Evolutionary conservation across 1,140 invertebrate genomes (phyloP).

Genomic region (Formica selysi): DNA sequence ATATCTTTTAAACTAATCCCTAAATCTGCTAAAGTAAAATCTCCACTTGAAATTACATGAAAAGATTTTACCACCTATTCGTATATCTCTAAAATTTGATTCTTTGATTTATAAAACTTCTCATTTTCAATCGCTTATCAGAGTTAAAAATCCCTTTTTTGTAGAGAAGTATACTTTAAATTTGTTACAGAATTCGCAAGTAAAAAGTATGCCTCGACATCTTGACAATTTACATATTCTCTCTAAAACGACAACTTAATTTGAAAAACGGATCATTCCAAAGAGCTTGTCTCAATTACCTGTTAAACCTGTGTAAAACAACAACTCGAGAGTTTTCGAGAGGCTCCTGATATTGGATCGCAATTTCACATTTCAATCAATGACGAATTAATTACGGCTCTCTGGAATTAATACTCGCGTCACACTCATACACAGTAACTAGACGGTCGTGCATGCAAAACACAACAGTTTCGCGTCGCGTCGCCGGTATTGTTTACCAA

Average conservation of each 20-base stretch:
- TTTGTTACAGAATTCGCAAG: neutral
- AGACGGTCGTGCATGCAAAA: neutral
- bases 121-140: neutral
- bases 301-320: neutral
- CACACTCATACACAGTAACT: neutral
- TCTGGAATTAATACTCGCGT: slow-evolving; percentile 29
- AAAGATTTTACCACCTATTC: neutral
- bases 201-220: neutral
- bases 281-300: slow-evolving; percentile 8
- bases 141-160: neutral
- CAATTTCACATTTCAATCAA: slow-evolving; percentile 37
- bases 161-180: neutral
- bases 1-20: neutral
- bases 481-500: slow-evolving; percentile 44
- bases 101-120: neutral
- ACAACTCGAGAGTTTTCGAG: neutral
- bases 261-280: neutral
- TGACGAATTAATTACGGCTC: slow-evolving; percentile 39
- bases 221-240: neutral
- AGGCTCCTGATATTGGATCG: neutral
- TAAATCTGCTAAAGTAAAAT: neutral
- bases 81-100: neutral
- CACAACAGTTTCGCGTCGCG: neutral
- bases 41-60: neutral
- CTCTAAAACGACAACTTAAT: neutral